Percentiles rank a stretch among this genome's conserved stretches.
Evolutionary conservation across 2,888 invertebrate species (phyloP).

Genomic region (Nephrotoma appendiculata): DNA sequence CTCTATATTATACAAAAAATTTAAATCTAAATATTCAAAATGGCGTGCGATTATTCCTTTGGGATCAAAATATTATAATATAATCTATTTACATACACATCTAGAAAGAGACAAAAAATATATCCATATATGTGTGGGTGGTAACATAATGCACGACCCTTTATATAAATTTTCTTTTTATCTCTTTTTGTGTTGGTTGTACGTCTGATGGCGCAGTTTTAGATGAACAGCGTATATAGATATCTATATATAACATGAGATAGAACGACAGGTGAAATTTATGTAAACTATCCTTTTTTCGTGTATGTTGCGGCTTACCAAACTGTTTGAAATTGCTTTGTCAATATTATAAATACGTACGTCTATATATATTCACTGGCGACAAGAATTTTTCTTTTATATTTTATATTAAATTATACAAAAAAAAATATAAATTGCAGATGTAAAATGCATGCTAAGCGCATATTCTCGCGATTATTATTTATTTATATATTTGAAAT

Average conservation of each 20-base stretch:
- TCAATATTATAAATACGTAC: not conserved
- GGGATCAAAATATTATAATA: not conserved
- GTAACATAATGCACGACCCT: conserved; percentile 4
- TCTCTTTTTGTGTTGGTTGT: not conserved
- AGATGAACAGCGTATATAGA: not conserved
- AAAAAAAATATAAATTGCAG: conserved; percentile 1
- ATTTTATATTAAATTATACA: not conserved
- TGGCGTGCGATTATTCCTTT: not conserved
- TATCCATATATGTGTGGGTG: not conserved
- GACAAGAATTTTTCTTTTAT: not conserved
- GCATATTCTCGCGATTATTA: conserved; percentile 4
- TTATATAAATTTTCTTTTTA: not conserved
- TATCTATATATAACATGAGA: not conserved
- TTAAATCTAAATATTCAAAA: not conserved
- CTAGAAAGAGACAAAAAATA: not conserved
- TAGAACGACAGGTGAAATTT: conserved; percentile 2
- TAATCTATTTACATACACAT: not conserved
- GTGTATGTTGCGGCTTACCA: not conserved
- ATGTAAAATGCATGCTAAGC: conserved; percentile 4
- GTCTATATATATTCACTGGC: not conserved
- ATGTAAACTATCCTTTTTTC: not conserved
- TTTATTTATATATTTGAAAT: not conserved
- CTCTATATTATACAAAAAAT: not conserved
- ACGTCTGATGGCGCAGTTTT: not conserved
- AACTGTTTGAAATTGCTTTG: conserved; percentile 1